phyloP scores from a whole-genome alignment of 1,140 invertebrate genomes.

The Ylistrum balloti region DNA sequence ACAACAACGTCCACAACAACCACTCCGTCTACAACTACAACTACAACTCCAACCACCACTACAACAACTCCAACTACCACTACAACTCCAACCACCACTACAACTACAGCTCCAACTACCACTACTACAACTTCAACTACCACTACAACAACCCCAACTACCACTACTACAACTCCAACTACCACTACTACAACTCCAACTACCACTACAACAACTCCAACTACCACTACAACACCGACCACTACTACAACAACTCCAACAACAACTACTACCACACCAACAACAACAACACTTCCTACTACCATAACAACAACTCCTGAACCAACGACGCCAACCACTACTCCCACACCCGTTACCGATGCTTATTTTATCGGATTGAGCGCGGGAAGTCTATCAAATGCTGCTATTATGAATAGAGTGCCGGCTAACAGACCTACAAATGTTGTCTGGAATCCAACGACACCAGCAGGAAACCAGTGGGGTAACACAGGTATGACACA shows the following conservation, averaged over 20 bases:
- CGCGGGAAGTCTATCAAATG: constrained; percentile 8
- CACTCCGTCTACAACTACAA: neutral
- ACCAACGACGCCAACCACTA: constrained; percentile 34
- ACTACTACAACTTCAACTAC: constrained; percentile 42
- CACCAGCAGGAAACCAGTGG: neutral
- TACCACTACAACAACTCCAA: neutral
- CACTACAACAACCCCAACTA: neutral
- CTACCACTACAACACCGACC: constrained; percentile 5
- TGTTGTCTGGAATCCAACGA: neutral
- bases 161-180: constrained; percentile 44
- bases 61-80: constrained; percentile 21
- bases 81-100: constrained; percentile 12
- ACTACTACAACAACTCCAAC: neutral
- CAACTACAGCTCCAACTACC: neutral
- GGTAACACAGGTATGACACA: neutral
- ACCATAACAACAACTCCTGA: constrained; percentile 24
- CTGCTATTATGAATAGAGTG: neutral
- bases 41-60: constrained; percentile 42
- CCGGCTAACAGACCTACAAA: constrained; percentile 9
- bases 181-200: constrained; percentile 37
- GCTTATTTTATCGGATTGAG: neutral
- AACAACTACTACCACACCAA: neutral
- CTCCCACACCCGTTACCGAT: constrained; percentile 13
- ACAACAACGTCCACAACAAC: neutral
- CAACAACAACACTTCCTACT: constrained; percentile 4